phyloP scores from a whole-genome alignment of 2,113 vertebrate species.

The Rhynchopsitta pachyrhyncha region DNA sequence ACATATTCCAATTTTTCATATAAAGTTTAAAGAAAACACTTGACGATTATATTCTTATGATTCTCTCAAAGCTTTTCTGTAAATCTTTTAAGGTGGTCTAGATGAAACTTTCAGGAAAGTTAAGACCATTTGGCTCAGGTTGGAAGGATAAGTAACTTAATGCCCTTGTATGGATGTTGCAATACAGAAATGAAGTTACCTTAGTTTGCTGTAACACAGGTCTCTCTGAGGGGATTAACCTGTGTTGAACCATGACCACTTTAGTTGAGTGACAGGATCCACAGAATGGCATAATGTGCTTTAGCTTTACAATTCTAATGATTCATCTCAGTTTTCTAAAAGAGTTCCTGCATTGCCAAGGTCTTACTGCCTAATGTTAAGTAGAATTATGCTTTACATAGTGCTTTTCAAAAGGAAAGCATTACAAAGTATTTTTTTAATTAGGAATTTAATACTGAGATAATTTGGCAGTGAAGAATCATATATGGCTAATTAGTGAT shows the following conservation, averaged over 20 bases:
- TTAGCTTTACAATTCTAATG: neutral
- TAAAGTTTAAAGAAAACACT: neutral
- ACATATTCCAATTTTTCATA: neutral
- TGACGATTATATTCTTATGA: neutral
- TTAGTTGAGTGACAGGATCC: neutral
- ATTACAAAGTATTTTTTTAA: neutral
- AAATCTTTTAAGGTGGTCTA: neutral
- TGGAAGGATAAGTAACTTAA: neutral
- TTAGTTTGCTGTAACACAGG: neutral
- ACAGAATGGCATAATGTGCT: neutral
- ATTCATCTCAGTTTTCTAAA: neutral
- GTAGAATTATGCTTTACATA: neutral
- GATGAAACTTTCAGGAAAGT: neutral
- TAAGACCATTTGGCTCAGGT: neutral
- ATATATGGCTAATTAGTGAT: neutral
- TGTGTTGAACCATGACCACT: neutral
- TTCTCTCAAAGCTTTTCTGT: neutral
- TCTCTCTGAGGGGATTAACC: neutral
- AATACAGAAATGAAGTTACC: neutral
- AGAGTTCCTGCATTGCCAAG: neutral
- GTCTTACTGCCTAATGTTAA: neutral
- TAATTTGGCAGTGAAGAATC: neutral
- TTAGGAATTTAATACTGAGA: neutral
- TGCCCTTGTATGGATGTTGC: neutral
- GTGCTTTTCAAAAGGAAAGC: neutral